These are phyloP conservation scores for Chymomyza caudatula DNA, from an alignment of 2,888 invertebrate species.

Conservation along the genomic window DNA sequence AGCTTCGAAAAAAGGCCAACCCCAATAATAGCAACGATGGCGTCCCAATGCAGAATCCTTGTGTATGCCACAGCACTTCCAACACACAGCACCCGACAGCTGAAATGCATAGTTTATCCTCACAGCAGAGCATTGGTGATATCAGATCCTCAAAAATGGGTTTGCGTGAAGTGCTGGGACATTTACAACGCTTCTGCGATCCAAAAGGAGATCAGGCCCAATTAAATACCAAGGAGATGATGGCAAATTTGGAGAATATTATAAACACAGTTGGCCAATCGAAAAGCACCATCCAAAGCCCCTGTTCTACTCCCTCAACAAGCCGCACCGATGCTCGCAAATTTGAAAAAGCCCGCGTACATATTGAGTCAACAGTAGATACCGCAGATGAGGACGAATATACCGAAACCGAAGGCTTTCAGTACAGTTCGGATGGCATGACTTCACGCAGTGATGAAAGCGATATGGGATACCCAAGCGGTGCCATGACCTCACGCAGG, in stretches of 20 bases:
- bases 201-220: slow-evolving; percentile 47
- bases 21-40: slow-evolving; percentile 17
- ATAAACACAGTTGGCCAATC: not conserved
- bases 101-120: slow-evolving; percentile 46
- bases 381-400: slow-evolving; percentile 45
- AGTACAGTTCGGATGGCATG: slow-evolving; percentile 64
- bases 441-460: slow-evolving; percentile 59
- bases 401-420: slow-evolving; percentile 53
- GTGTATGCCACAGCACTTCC: slow-evolving; percentile 46
- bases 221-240: slow-evolving; percentile 13
- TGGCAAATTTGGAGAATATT: slow-evolving; percentile 18
- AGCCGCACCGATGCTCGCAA: not conserved
- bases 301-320: not conserved
- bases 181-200: slow-evolving; percentile 66
- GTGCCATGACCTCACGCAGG: slow-evolving; percentile 29
- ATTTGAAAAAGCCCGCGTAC: not conserved
- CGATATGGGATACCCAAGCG: slow-evolving; percentile 31
- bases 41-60: slow-evolving; percentile 34
- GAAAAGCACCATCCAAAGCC: not conserved
- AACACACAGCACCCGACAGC: slow-evolving; percentile 29
- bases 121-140: slow-evolving; percentile 55
- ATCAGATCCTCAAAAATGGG: slow-evolving; percentile 68
- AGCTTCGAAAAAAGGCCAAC: slow-evolving; percentile 16
- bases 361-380: not conserved
- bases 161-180: slow-evolving; percentile 68